Percentiles rank a stretch among this genome's conserved stretches.
Conservation (phyloP, 2,113 vertebrate species). For the Fregetta grallaria region DNA sequence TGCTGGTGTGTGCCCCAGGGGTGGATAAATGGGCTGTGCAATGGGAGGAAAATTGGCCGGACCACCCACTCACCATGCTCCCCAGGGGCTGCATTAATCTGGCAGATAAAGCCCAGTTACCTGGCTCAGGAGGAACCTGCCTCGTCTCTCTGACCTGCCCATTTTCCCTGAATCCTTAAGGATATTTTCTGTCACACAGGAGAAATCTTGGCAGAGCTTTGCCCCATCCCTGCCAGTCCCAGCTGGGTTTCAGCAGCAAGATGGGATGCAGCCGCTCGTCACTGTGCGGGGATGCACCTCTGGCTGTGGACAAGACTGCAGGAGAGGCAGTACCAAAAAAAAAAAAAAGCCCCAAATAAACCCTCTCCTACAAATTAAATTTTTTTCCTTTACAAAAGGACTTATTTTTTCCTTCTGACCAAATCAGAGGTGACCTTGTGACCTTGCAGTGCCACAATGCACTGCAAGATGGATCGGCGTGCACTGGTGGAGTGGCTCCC, state of each 20-base stretch:
- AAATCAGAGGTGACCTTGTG: not conserved
- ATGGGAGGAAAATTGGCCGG: not conserved
- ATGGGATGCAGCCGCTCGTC: not conserved
- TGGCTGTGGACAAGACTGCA: not conserved
- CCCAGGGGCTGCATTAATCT: not conserved
- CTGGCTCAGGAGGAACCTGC: not conserved
- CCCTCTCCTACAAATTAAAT: not conserved
- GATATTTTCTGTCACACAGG: not conserved
- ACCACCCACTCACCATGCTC: fast-evolving
- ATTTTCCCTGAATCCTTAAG: not conserved
- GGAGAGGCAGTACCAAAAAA: not conserved
- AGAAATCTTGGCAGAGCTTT: not conserved
- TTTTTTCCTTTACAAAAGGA: fast-evolving
- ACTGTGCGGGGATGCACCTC: not conserved
- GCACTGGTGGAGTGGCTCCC: not conserved
- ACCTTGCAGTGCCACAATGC: fast-evolving
- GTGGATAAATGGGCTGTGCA: not conserved
- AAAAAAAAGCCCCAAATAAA: not conserved
- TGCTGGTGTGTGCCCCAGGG: fast-evolving
- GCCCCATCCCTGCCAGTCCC: not conserved
- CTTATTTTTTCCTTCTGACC: not conserved
- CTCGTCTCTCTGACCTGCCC: not conserved
- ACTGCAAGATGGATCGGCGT: fast-evolving
- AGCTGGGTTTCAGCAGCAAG: not conserved
- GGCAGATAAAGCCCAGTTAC: not conserved